Percentiles rank a stretch among this genome's conserved stretches.
Conservation (phyloP, 53 echinoderm and acorn worm genomes). For the Glandiceps talaboti region DNA sequence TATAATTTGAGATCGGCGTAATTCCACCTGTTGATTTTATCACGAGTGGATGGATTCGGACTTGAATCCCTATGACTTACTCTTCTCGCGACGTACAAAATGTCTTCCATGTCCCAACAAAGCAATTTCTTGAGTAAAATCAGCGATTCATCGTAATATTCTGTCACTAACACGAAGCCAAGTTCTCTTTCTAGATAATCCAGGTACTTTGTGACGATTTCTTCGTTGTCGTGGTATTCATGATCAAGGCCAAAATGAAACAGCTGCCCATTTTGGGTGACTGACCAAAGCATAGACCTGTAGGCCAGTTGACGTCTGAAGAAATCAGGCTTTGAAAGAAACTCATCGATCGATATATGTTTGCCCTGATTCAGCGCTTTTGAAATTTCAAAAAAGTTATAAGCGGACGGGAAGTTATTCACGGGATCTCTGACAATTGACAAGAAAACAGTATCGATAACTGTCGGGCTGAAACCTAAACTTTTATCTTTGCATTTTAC, state of each 20-base stretch:
- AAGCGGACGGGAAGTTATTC: neutral
- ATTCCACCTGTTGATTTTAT: neutral
- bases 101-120: neutral
- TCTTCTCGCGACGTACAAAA: neutral
- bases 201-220: neutral
- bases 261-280: neutral
- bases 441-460: neutral
- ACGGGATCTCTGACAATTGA: neutral
- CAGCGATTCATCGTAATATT: neutral
- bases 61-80: neutral
- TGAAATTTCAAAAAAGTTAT: neutral
- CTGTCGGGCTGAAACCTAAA: neutral
- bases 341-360: neutral
- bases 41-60: neutral
- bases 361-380: neutral
- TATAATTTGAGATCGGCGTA: neutral
- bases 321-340: neutral
- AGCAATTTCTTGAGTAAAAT: too few species aligned
- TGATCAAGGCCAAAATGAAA: neutral
- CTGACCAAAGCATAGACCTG: neutral
- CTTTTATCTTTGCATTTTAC: neutral
- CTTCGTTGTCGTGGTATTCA: neutral
- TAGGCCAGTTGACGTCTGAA: neutral
- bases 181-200: neutral
- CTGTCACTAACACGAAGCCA: neutral